Evolutionary conservation across 2,888 invertebrate genomes (phyloP).

Genomic region (Eutolmus rufibarbis): DNA sequence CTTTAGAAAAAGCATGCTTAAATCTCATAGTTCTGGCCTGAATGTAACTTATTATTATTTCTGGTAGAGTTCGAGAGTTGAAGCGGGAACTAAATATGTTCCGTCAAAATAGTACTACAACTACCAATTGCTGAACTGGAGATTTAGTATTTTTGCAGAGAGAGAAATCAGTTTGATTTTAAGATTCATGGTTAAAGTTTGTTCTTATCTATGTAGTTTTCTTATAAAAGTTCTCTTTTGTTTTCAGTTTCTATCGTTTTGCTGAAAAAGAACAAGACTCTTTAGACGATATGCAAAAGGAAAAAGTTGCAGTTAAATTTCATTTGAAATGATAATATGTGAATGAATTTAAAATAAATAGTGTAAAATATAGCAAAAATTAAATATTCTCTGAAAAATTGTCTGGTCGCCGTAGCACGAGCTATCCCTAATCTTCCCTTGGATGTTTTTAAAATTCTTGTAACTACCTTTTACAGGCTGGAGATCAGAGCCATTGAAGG

Average conservation of each 20-base stretch:
- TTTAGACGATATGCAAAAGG: neutral
- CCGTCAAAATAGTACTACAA: neutral
- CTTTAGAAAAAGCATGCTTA: neutral
- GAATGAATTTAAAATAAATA: neutral
- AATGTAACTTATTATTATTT: neutral
- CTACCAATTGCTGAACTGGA: neutral
- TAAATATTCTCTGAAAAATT: no score
- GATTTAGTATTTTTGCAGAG: no score
- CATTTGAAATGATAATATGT: neutral
- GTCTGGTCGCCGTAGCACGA: neutral
- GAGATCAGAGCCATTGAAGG: conserved; percentile 66
- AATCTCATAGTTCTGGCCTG: neutral
- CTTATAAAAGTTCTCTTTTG: neutral
- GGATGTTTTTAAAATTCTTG: neutral
- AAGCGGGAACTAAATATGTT: neutral
- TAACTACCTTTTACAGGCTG: conserved; percentile 57
- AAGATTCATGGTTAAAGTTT: no score
- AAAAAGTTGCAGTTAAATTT: neutral
- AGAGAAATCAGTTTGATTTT: no score
- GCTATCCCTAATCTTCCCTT: neutral
- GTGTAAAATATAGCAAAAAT: neutral
- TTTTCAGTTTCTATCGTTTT: neutral
- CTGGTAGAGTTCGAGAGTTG: neutral
- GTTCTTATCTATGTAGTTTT: no score
- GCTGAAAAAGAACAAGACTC: neutral